Base-by-base conservation (phyloP, 1,140 invertebrate species). In the Dendroctonus ponderosae region DNA sequence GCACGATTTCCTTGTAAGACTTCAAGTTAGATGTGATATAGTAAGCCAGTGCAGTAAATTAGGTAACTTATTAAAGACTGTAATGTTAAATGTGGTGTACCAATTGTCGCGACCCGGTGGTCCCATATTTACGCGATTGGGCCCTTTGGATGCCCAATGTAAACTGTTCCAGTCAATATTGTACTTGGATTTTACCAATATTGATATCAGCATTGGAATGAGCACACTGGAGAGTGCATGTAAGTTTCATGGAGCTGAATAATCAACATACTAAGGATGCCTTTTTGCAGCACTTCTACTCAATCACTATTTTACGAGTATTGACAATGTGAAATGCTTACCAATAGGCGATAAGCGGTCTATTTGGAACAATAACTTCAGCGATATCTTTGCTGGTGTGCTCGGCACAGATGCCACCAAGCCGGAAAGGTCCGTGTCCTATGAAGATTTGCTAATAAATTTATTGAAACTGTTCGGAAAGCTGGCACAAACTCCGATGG, bases 71-170 rank as follows among this genome's bases (percentile, higher is more conserved):
- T 78, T 91, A 5, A 91, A 90, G 70, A 85, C 88, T 69, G 77
- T 88, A 3, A 75, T 92, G 26, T 75, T 93, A 6, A 87, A 86
- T 75, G 81, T 92, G 7, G 83, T 92, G 4, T 84, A 90, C 66
- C 85, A 88, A 71, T 77, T 93, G n/a, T 81, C 88, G 2, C 84
- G 86, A 72, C 85, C 87, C 6, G 82, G 85, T 8, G 91, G 91
- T 26, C 85, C 90, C 6, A 85, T 93, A 14, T 83, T 86, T 37
- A 82, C 83, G 38, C 83, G 85, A 62, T 84, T 86, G 67, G 91
- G 91, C n/a, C 91, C 91, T 11, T 79, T 93, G 6, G 92, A 94
- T 82, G 91, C 89, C 2, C 91, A 93, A 75, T 89, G 86, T 73
- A 86, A 87, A 71, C 80, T 93, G 49, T 80, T 92, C 44, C 86